Percentiles rank a stretch among this genome's conserved stretches.
These are phyloP conservation scores for Indri indri DNA, from an alignment of 2,113 vertebrate genomes.

Conservation along the genomic window DNA sequence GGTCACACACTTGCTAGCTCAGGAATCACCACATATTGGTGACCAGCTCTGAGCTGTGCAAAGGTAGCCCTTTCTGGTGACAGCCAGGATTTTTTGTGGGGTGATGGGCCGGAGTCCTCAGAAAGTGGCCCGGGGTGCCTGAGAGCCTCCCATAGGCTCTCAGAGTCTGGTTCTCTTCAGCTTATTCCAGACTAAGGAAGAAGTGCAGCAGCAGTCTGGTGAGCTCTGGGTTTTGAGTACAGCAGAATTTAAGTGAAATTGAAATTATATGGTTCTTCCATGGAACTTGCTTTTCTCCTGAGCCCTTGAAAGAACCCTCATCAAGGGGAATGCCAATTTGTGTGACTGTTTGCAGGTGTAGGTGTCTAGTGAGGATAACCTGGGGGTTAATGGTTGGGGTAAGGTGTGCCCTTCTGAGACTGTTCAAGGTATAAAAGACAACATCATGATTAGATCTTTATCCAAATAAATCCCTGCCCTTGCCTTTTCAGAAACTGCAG, in stretches of 20 bases:
- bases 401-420: background rate
- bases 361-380: background rate
- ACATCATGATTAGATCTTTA: background rate
- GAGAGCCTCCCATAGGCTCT: background rate
- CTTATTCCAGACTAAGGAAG: background rate
- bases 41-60: background rate
- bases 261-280: background rate
- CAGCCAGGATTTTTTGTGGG: background rate
- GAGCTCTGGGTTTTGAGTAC: background rate
- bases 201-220: background rate
- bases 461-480: background rate
- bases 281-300: background rate
- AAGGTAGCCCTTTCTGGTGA: background rate
- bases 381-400: background rate
- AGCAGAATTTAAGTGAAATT: background rate
- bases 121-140: background rate
- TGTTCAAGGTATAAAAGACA: background rate
- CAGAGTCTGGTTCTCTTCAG: background rate
- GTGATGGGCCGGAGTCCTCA: background rate
- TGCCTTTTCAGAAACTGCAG: slow-evolving; percentile 81
- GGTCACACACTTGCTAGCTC: background rate
- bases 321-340: background rate
- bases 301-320: background rate
- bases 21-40: background rate
- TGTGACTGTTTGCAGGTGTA: background rate